A percentile compares a stretch with the other conserved stretches of the same genome.
These are phyloP conservation scores for Apamea epomidion DNA, from an alignment of 2,888 invertebrate genomes.

Conservation along the genomic window DNA sequence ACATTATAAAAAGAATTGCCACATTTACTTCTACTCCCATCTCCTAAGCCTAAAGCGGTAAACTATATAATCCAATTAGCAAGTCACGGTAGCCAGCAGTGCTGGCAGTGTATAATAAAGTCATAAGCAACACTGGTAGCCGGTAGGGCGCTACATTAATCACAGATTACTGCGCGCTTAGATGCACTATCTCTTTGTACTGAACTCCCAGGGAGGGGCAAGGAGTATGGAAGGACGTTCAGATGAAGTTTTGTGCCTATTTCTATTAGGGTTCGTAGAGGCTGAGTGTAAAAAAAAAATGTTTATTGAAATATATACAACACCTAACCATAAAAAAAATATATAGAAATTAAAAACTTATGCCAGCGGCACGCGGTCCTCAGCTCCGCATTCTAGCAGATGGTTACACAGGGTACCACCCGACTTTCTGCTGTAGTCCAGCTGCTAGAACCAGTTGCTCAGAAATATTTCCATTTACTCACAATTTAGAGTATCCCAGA, in stretches of 20 bases:
- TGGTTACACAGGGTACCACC: no score
- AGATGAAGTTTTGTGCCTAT: slow-evolving; percentile 43
- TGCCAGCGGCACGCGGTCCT: no score
- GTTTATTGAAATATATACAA: no score
- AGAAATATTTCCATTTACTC: no score
- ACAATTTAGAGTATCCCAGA: no score
- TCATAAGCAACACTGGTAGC: slow-evolving; percentile 82
- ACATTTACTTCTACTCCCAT: neutral
- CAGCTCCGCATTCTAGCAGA: no score
- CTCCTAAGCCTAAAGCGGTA: slow-evolving; percentile 17
- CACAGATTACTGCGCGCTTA: slow-evolving; percentile 82
- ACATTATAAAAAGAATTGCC: neutral
- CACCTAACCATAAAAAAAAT: no score
- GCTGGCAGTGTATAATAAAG: slow-evolving; percentile 75
- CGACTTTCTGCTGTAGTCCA: no score
- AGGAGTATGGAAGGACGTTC: slow-evolving; percentile 65
- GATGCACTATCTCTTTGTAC: slow-evolving; percentile 80
- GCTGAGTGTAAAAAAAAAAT: no score
- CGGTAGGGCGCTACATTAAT: slow-evolving; percentile 79
- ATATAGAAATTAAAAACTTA: no score
- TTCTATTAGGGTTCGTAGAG: neutral
- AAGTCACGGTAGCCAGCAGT: slow-evolving; percentile 61
- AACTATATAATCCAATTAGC: slow-evolving; percentile 71
- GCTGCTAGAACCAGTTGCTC: no score
- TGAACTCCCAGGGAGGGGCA: slow-evolving; percentile 80